Conservation (phyloP, 2,113 vertebrate genomes). For the Crotophaga sulcirostris region DNA sequence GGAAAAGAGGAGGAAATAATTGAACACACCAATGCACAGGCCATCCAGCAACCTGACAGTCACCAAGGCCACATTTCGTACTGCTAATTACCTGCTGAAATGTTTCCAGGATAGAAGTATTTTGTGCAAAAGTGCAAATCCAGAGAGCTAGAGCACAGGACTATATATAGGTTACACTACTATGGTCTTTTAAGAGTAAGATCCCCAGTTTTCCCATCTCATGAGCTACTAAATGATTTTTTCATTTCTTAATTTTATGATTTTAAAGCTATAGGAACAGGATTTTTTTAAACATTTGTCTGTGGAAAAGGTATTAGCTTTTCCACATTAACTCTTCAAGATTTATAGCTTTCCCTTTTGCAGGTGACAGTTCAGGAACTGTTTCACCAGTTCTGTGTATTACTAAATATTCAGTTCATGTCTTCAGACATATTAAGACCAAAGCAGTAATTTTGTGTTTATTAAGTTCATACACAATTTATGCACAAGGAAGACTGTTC, state of each 20-base stretch:
- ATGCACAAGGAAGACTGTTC: neutral
- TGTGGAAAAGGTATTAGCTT: neutral
- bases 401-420: neutral
- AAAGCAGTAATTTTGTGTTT: neutral
- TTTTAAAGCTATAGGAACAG: neutral
- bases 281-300: rapidly evolving
- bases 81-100: neutral
- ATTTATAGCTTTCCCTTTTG: neutral
- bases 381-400: neutral
- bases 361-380: neutral
- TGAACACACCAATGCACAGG: rapidly evolving
- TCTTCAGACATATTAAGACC: neutral
- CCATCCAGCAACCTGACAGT: neutral
- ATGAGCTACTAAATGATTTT: neutral
- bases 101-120: neutral
- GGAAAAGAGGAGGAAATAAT: neutral
- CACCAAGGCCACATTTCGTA: rapidly evolving
- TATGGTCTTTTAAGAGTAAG: rapidly evolving
- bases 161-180: neutral
- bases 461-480: neutral
- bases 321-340: neutral
- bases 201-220: neutral
- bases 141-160: neutral
- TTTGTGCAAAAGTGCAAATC: neutral
- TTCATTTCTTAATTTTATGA: neutral